Base-by-base conservation (phyloP, 2,888 invertebrate species). In the Sarcophaga variegata region DNA sequence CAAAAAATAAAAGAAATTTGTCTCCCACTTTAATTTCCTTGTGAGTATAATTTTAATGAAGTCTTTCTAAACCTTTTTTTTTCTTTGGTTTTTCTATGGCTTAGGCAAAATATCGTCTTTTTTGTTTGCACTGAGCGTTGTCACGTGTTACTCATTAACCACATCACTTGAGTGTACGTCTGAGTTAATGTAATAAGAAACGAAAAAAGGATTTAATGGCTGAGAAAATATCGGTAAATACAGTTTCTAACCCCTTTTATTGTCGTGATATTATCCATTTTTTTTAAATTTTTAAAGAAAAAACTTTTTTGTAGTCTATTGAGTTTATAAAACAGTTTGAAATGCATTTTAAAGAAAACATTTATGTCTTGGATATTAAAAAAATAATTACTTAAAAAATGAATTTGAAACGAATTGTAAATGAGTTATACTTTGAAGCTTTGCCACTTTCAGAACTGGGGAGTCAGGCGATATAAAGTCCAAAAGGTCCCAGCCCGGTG, bases 111-210 rank as follows among this genome's bases (percentile, higher is more conserved):
- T 49, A 45, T n/a, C 20, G 11, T 49, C 49, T 78, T 62, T 62
- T 45, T 67, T 37, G n/a, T 54, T 67, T 37, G n/a, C 11, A 54
- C n/a, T 54, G n/a, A 37, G 47, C 60, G 10, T 47, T 88, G 90
- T 89, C 92, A 92, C 92, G 92, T 91, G 92, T 88, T 90, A 87
- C 90, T 92, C 91, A 92, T 92, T 92, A 92, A 91, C 89, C 90
- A 90, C 92, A 90, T 91, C 90, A 90, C 90, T 92, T 90, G 90
- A 90, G 90, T 89, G 90, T 88, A 80, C 67, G 54, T 25, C 6
- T 60, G n/a, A 54, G 5, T 64, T 54, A 8, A 54, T 66, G 47
- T 25, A 37, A 72, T 45, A 72, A 72, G 67, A 20, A 54, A 49
- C 20, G n/a, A 37, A 20, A 14, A n/a, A 25, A 49, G 66, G 20